A percentile compares a stretch with the other conserved stretches of the same genome.
Evolutionary conservation across 2,113 vertebrate species (phyloP).

Genomic region (Tenebrosternarchus preto): DNA sequence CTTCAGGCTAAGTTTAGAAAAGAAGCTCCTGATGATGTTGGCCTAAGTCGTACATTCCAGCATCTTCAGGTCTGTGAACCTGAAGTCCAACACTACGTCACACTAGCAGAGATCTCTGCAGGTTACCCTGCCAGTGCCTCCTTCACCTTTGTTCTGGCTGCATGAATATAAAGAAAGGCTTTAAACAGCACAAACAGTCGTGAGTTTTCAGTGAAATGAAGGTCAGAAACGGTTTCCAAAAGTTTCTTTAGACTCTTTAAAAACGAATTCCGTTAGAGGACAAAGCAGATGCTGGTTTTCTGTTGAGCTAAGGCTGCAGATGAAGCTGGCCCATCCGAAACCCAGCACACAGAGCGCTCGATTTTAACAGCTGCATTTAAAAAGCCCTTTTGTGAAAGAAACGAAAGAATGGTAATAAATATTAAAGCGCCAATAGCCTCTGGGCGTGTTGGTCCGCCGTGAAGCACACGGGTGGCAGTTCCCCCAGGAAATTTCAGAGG

Average conservation of each 20-base stretch:
- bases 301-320: slow-evolving; percentile 23
- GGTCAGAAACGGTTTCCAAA: slow-evolving; percentile 11
- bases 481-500: slow-evolving; percentile 34
- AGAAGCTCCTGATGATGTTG: not conserved
- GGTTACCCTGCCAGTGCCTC: not conserved
- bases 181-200: slow-evolving; percentile 6
- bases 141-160: not conserved
- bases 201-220: not conserved
- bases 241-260: slow-evolving; percentile 24
- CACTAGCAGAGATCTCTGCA: not conserved
- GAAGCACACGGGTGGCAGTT: slow-evolving; percentile 39
- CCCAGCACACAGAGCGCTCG: slow-evolving; percentile 12
- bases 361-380: slow-evolving; percentile 51
- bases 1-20: not conserved
- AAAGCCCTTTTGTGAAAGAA: slow-evolving; percentile 43
- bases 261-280: slow-evolving; percentile 26
- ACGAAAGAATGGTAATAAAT: slow-evolving; percentile 44
- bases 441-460: slow-evolving; percentile 43
- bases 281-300: slow-evolving; percentile 16
- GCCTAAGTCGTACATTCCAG: not conserved
- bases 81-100: not conserved
- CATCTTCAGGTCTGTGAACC: not conserved
- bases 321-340: slow-evolving; percentile 27
- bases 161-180: not conserved
- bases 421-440: slow-evolving; percentile 43